A percentile compares a stretch with the other conserved stretches of the same genome.
These are phyloP conservation scores for Rhingia rostrata DNA, from an alignment of 2,888 invertebrate species.

Conservation along the genomic window DNA sequence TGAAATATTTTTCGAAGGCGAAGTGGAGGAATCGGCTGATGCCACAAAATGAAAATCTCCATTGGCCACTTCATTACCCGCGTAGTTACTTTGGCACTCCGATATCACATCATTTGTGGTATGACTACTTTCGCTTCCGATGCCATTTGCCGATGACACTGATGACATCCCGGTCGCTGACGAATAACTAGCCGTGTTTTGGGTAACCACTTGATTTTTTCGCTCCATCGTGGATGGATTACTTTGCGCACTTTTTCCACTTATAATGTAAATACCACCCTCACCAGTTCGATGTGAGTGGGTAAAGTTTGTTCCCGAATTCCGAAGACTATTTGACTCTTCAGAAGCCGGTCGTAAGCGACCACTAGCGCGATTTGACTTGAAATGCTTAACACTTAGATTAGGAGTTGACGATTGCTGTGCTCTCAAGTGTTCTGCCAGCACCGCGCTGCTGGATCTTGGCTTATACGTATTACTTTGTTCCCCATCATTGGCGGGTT, in stretches of 20 bases:
- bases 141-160: conserved; percentile 66
- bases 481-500: conserved; percentile 49
- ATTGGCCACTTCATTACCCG: conserved; percentile 76
- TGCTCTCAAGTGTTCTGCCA: conserved; percentile 78
- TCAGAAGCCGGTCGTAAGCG: conserved; percentile 35
- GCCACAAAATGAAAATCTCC: conserved; percentile 78
- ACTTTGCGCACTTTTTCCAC: conserved; percentile 65
- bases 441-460: conserved; percentile 78
- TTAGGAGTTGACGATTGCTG: conserved; percentile 74
- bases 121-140: conserved; percentile 80
- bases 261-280: conserved; percentile 70
- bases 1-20: conserved; percentile 79
- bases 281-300: conserved; percentile 30
- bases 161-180: conserved; percentile 67
- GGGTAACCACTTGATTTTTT: conserved; percentile 65
- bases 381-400: conserved; percentile 44
- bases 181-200: conserved; percentile 69
- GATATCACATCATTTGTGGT: conserved; percentile 81
- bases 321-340: conserved; percentile 37
- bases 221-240: conserved; percentile 79
- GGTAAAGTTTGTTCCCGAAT: conserved; percentile 21
- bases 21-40: conserved; percentile 58
- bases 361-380: conserved; percentile 72
- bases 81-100: conserved; percentile 78
- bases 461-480: conserved; percentile 75